Base-by-base conservation (phyloP, 2,797 vertebrate genomes). In the Masticophis lateralis region DNA sequence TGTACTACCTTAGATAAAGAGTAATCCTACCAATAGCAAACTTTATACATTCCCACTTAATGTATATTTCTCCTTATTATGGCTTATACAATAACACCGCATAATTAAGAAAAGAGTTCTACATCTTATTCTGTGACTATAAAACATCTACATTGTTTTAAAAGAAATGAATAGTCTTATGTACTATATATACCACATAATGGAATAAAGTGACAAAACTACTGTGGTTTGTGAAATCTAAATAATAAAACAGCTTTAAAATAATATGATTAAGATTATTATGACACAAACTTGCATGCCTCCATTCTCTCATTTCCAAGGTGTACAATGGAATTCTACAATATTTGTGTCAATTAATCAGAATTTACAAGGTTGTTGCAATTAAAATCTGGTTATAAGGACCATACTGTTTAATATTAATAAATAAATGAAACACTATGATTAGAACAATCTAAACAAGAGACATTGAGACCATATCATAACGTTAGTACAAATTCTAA, bases 291-390 rank as follows among this genome's bases (percentile, higher is more conserved):
- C 12, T 69, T 43, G 10, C 14, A 57, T 12, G 16, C 9, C 47
- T 61, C 37, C 11, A 51, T 86, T 88, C 22, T n/a, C 25, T 56
- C 22, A 22, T n/a, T 83, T 27, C 27, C 16, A 27, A 53, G 32
- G 4, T 27, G 28, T 28, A 87, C 16, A 14, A 53, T 22, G n/a
- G 3, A 25, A 32, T 43, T 55, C 7, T 11, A 66, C 11, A 66
- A 86, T 28, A 51, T 60, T 32, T 59, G 47, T 25, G 74, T 95
- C 83, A 91, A 87, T 83, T 91, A 92, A 91, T 32, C 47, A 94
- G 13, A 1, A 69, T 28, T 91, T 89, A 56, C 2, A 83, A 60
- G 18, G 10, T 22, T 4, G 37, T 28, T 89, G 47, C 37, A 83
- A 79, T 79, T 28, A 92, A 20, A 60, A 28, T 60, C 28, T 51